These are phyloP conservation scores for Hipposideros armiger DNA, from an alignment of 2,113 vertebrate species.

Conservation along the genomic window DNA sequence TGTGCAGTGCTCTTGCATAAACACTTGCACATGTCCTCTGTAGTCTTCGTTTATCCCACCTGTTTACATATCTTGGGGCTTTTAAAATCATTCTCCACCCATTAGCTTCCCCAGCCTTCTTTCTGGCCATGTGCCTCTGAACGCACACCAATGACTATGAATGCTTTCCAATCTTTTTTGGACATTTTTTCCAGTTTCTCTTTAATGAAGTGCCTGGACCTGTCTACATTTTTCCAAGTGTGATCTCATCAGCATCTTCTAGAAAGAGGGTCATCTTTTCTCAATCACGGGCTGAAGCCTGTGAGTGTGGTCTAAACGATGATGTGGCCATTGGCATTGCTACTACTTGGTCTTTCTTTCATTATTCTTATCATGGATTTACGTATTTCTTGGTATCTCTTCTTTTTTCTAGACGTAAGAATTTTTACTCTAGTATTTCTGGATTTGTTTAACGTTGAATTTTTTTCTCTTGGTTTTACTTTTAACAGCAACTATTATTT, in stretches of 20 bases:
- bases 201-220: conserved; percentile 48
- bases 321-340: not conserved
- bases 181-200: conserved; percentile 5
- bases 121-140: conserved; percentile 42
- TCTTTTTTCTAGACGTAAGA: not conserved
- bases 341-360: conserved; percentile 32
- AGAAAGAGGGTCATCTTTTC: not conserved
- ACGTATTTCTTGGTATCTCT: not conserved
- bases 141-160: not conserved
- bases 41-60: conserved; percentile 7
- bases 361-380: not conserved
- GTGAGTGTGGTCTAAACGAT: not conserved
- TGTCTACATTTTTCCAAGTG: conserved; percentile 54
- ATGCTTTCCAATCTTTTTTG: not conserved
- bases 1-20: not conserved
- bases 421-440: not conserved
- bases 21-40: not conserved
- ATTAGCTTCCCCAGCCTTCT: conserved; percentile 4
- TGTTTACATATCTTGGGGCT: not conserved
- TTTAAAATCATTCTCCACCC: conserved; percentile 22
- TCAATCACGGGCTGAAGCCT: not conserved
- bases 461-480: conserved; percentile 10
- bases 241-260: conserved; percentile 51
- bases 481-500: conserved; percentile 34
- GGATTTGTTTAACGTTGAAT: not conserved